Evolutionary conservation across 2,888 invertebrate species (phyloP).

Genomic region (Polia nebulosa): DNA sequence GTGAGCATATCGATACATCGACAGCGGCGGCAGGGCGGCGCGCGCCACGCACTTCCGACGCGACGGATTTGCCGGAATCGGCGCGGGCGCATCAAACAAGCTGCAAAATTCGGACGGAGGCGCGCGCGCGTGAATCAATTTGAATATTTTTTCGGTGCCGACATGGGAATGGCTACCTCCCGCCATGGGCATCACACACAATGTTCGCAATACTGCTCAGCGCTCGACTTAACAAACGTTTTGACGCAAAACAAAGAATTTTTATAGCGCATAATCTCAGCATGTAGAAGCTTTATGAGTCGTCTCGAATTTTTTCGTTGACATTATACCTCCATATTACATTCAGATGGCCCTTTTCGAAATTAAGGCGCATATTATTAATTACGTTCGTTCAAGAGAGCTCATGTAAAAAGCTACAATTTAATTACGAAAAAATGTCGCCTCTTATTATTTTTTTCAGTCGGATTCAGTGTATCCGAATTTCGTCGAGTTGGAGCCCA

Average conservation of each 20-base stretch:
- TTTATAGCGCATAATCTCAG: constrained; percentile 86
- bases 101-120: constrained; percentile 89
- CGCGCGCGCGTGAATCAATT: constrained; percentile 90
- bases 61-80: constrained; percentile 91
- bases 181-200: constrained; percentile 71
- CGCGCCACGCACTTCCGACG: constrained; percentile 90
- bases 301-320: constrained; percentile 71
- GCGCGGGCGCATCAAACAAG: constrained; percentile 90
- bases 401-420: constrained; percentile 82
- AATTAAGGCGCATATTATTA: constrained; percentile 85
- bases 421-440: constrained; percentile 89
- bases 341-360: constrained; percentile 75
- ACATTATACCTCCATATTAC: constrained; percentile 81
- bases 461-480: constrained; percentile 84
- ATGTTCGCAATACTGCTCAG: constrained; percentile 68
- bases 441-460: constrained; percentile 84
- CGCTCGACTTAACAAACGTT: constrained; percentile 58
- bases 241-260: constrained; percentile 79
- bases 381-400: constrained; percentile 77
- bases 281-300: constrained; percentile 76
- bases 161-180: constrained; percentile 85
- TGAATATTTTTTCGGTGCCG: constrained; percentile 88
- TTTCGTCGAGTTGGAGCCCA: constrained; percentile 84
- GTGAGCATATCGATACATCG: constrained; percentile 88
- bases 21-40: constrained; percentile 80